Evolutionary conservation across 2,797 vertebrate genomes (phyloP).

Genomic region (Tauraco hartlaubi): DNA sequence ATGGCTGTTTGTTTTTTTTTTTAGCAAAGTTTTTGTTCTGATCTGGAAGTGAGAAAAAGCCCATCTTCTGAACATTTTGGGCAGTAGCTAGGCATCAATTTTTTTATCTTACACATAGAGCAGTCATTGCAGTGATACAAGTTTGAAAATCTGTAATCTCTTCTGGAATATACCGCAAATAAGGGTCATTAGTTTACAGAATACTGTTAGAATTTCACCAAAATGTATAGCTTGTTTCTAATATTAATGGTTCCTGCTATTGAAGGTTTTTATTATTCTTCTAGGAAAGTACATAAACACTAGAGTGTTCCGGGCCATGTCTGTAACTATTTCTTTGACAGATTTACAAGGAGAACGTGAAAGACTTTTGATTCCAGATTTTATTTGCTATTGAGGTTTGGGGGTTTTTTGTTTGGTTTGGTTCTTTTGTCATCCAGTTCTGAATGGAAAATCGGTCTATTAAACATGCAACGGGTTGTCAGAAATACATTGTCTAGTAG

Average conservation of each 20-base stretch:
- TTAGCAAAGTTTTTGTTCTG: background rate
- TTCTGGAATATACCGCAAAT: background rate
- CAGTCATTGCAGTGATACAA: background rate
- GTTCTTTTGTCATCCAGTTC: constrained; percentile 20
- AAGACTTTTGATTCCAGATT: constrained; percentile 3
- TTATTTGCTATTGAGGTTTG: background rate
- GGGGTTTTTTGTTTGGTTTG: background rate
- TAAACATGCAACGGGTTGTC: background rate
- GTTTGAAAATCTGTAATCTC: background rate
- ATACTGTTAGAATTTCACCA: background rate
- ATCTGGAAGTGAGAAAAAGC: background rate
- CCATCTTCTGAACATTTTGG: background rate
- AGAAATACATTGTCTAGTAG: background rate
- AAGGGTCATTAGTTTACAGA: background rate
- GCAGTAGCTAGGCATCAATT: background rate
- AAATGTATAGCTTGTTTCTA: background rate
- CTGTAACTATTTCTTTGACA: background rate
- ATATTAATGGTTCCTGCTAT: background rate
- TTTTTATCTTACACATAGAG: background rate
- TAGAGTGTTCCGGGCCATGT: background rate
- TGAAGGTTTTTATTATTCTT: background rate
- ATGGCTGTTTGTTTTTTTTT: background rate
- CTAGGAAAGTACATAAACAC: background rate
- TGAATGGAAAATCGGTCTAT: constrained; percentile 12
- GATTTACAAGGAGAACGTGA: constrained; percentile 1